These are phyloP conservation scores for Drosophila neocordata DNA, from an alignment of 1,140 invertebrate genomes.

Conservation along the genomic window DNA sequence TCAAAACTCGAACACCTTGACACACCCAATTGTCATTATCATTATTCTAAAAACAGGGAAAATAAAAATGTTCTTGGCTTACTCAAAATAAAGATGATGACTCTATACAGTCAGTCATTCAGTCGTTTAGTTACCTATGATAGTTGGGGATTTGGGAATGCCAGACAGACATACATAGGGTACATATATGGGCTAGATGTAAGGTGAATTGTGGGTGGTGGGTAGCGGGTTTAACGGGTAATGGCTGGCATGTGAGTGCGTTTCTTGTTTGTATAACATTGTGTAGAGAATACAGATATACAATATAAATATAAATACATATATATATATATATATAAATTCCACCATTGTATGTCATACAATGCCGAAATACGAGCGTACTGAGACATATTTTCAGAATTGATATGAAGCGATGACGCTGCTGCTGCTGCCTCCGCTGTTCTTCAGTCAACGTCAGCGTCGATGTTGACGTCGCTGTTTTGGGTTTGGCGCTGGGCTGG, in stretches of 20 bases:
- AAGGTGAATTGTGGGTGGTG: neutral
- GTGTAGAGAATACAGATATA: constrained; percentile 15
- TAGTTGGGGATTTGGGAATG: neutral
- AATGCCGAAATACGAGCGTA: constrained; percentile 38
- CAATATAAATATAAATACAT: constrained; percentile 16
- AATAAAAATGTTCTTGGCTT: constrained; percentile 1
- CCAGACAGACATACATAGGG: neutral
- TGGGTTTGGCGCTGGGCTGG: constrained; percentile 31
- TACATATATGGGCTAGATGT: neutral
- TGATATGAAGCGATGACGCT: constrained; percentile 63
- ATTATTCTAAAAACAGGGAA: neutral
- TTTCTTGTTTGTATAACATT: constrained; percentile 7
- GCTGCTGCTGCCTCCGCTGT: constrained; percentile 8
- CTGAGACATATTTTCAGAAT: constrained; percentile 58
- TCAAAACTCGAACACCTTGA: neutral
- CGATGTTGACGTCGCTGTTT: constrained; percentile 19
- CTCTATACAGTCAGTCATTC: constrained; percentile 11
- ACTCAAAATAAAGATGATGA: constrained; percentile 38
- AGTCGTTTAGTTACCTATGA: neutral
- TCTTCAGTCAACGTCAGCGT: neutral
- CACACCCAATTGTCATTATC: neutral
- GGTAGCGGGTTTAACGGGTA: neutral
- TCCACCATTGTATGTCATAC: constrained; percentile 38
- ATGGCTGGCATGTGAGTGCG: neutral
- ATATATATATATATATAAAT: constrained; percentile 26